Conservation (phyloP, 2,113 vertebrate genomes). For the Mormyrus iriodes region DNA sequence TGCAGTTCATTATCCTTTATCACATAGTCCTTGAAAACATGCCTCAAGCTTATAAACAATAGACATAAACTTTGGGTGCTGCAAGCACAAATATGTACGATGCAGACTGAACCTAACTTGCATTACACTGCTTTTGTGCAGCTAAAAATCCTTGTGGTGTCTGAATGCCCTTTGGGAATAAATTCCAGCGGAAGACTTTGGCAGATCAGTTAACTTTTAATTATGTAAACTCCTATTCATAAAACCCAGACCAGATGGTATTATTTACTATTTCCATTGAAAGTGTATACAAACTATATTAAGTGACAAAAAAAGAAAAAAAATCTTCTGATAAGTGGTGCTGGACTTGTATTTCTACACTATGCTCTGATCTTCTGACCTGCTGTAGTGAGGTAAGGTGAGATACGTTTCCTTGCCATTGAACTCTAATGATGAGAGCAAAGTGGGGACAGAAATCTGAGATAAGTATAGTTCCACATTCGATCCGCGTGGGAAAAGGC, state of each 20-base stretch:
- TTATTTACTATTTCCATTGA: neutral
- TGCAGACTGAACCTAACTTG: neutral
- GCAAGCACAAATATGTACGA: neutral
- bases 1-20: neutral
- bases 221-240: neutral
- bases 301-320: neutral
- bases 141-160: neutral
- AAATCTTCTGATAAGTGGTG: conserved; percentile 10
- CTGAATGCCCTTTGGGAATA: neutral
- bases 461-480: neutral
- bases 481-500: conserved; percentile 11
- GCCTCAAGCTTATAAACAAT: neutral
- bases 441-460: neutral
- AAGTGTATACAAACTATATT: conserved; percentile 4
- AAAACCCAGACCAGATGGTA: neutral
- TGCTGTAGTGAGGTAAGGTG: neutral
- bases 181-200: neutral
- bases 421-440: conserved; percentile 13
- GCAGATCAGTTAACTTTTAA: conserved; percentile 3
- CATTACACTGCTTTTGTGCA: neutral
- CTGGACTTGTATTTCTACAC: neutral
- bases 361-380: conserved; percentile 5
- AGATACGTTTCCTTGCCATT: conserved; percentile 19
- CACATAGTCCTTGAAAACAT: neutral
- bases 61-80: neutral